Base-by-base conservation (phyloP, 2,113 vertebrate species). In the Catharus minimus region DNA sequence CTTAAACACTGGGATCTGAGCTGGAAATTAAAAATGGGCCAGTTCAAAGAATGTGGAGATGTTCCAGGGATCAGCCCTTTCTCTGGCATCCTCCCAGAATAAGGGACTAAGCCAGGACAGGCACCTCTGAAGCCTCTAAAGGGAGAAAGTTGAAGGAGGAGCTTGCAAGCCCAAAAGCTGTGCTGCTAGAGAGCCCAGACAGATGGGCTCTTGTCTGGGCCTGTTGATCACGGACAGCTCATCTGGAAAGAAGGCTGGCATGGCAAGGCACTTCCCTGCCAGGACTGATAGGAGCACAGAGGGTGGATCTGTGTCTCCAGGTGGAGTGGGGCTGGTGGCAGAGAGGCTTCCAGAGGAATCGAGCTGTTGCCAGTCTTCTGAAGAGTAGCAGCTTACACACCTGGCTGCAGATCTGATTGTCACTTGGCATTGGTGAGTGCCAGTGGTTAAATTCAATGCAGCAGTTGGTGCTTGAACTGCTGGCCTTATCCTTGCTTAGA, bases 231-330 rank as follows among this genome's bases (percentile, higher is more conserved):
- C 0, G 0, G 65, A 46, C 65, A 89, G 72, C 65, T 95, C 86
- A 62, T 89, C 82, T 93, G 84, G 82, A 92, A 94, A 76, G 50
- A 86, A 79, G 73, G 79, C 66, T 92, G 94, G 93, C 87, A 72
- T n/a, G 56, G 75, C 1, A 5, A 93, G 82, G 44, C 17, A 1
- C 39, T 73, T 77, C 64, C 30, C 86, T 95, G 84, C 89, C 93
- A 92, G 74, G 61, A 78, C 30, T 28, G 67, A 60, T 47, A 47
- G 86, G n/a, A 92, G 85, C 85, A 72, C 65, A 57, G 83, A 71
- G 87, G 49, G 87, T 90, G 58, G 78, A 89, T 85, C 50, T 93
- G 82, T 3, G 2, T 57, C 92, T 91, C 57, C 84, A 84, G 79
- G 80, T 82, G 67, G 53, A 90, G 26, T 47, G 44, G 58, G 75